phyloP scores from a whole-genome alignment of 2,113 vertebrate genomes.

The Crotophaga sulcirostris region DNA sequence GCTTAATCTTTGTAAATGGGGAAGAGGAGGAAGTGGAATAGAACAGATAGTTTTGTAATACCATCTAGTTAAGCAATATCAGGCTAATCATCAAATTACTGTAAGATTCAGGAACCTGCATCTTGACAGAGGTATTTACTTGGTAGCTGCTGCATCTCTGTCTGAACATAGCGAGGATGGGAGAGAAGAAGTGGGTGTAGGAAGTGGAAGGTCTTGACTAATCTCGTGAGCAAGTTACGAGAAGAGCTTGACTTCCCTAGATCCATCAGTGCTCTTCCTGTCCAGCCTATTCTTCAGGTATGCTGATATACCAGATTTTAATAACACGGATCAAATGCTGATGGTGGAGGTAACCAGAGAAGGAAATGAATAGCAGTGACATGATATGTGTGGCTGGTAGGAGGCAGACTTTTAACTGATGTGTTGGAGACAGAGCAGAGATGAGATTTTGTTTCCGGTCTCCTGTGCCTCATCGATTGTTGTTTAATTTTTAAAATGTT shows the following conservation, averaged over 20 bases:
- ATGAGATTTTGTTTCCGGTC: not conserved
- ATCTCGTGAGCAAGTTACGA: not conserved
- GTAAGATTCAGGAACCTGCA: not conserved
- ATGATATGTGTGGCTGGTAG: not conserved
- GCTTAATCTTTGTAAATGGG: not conserved
- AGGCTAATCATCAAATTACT: not conserved
- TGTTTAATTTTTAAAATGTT: not conserved
- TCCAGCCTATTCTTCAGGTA: not conserved
- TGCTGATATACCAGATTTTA: not conserved
- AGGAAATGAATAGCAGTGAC: not conserved
- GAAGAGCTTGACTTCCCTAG: not conserved
- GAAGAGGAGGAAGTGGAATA: not conserved
- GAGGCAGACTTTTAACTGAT: slow-evolving; percentile 1
- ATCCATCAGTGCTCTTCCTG: not conserved
- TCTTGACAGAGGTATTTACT: not conserved
- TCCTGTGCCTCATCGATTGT: not conserved
- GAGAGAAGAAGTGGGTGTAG: not conserved
- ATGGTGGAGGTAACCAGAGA: not conserved
- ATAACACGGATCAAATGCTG: not conserved
- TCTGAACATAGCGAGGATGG: not conserved
- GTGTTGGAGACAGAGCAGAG: not conserved
- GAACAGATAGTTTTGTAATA: not conserved
- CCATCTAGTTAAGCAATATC: not conserved
- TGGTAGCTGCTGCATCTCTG: not conserved
- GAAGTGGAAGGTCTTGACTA: not conserved